Evolutionary conservation across 1,140 invertebrate species (phyloP), one percentile per base, ranked within the genome.

Genomic region (Pseudoatta argentina): DNA sequence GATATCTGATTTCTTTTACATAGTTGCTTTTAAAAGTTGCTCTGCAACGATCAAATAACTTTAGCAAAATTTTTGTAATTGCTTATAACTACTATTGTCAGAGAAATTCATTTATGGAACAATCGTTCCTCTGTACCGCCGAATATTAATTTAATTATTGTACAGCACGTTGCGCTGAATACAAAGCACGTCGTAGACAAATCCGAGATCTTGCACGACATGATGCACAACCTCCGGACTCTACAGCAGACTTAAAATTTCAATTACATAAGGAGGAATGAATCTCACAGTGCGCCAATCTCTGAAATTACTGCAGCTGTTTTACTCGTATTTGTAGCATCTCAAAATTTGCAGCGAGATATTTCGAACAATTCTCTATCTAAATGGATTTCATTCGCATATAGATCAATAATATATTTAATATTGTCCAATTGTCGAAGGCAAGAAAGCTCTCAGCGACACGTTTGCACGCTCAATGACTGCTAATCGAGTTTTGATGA

Each of bases 121-220:
- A 48, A 18, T 57, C 34, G 14, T 61, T 44, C 10, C 14, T 27
- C 24, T 30, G 16, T 3, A 18, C 6, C 48, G 39, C n/a, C 10
- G 10, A 64, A n/a, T 78, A 78, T 78, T 66, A 66, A 64, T 51
- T 78, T 30, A 64, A 76, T 76, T 76, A 55, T 10, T 61, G 21
- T 21, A 44, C 6, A 14, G 5, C 16, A 44, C 34, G 55, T 18
- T 16, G 30, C 55, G 16, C 1, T 18, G 30, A 12, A 76, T 10
- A 76, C 44, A 61, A 76, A 75, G 14, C 71, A 59, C 12, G 12
- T 59, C n/a, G 21, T n/a, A 18, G n/a, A 21, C 18, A 69, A 69
- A 69, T 81, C 48, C 48, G 48, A 39, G 30, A 10, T 24, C 14
- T 39, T 69, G 39, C 3, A 48, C 1, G 18, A 27, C 44, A 39